Conservation (phyloP, 2,797 vertebrate species). For the Poecilia gillii region DNA sequence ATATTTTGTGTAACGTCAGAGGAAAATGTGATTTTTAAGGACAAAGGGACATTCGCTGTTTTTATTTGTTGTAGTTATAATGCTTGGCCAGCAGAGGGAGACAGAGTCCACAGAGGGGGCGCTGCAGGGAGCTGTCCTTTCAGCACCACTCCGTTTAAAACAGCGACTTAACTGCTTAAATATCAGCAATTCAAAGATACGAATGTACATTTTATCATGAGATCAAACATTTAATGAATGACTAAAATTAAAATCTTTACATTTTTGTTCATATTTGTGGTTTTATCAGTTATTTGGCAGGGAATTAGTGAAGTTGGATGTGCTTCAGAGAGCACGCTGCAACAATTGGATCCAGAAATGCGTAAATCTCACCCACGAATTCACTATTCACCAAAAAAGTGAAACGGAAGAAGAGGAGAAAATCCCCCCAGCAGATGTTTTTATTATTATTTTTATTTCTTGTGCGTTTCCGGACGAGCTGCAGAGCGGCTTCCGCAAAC, state of each 20-base stretch:
- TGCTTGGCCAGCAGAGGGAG: slow-evolving; percentile 55
- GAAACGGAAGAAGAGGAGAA: slow-evolving; percentile 22
- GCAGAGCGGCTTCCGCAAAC: slow-evolving; percentile 36
- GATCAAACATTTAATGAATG: not conserved
- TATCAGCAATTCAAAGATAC: not conserved
- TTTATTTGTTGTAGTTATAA: slow-evolving; percentile 29
- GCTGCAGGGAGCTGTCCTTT: slow-evolving; percentile 82
- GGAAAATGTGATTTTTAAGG: not conserved
- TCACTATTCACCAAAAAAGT: slow-evolving; percentile 28
- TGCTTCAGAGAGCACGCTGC: slow-evolving; percentile 30
- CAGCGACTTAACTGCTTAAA: slow-evolving; percentile 12
- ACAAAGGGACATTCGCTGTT: not conserved
- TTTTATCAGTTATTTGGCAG: not conserved
- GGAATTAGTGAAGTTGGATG: slow-evolving; percentile 15
- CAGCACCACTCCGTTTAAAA: slow-evolving; percentile 71
- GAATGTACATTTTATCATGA: not conserved
- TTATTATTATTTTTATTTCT: slow-evolving; percentile 13
- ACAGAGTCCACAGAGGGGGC: slow-evolving; percentile 54
- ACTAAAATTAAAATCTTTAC: not conserved
- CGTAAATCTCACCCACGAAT: slow-evolving; percentile 41
- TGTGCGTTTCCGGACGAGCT: too few relatives aligned
- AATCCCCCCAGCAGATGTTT: slow-evolving; percentile 58
- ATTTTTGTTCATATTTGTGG: not conserved
- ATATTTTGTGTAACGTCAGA: not conserved
- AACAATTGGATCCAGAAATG: slow-evolving; percentile 56